Evolutionary conservation across 64 coral and sea anemone species (phyloP).

Genomic region (Orbicella faveolata): DNA sequence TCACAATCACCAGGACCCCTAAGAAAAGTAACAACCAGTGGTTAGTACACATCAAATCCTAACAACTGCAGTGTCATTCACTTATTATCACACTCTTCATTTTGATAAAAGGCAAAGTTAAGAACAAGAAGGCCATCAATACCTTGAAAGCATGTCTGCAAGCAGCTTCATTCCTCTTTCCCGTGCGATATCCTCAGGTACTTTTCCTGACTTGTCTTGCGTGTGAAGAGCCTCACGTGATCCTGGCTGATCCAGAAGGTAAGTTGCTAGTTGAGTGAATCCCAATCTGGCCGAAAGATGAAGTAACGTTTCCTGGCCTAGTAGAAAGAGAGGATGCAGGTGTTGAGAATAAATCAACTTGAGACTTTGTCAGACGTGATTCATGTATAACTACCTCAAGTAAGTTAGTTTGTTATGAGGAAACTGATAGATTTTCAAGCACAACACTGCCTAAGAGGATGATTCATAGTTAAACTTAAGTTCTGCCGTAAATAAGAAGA

Average conservation of each 20-base stretch:
- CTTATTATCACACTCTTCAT: neutral
- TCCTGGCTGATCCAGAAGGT: conserved; percentile 78
- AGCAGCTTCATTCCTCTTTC: conserved; percentile 71
- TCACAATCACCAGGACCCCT: conserved; percentile 67
- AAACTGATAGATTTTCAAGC: no score
- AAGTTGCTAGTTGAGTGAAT: conserved; percentile 79
- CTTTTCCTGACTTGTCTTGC: conserved; percentile 70
- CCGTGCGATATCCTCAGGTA: conserved; percentile 68
- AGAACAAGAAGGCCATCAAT: neutral
- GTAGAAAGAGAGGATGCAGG: neutral
- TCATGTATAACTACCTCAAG: neutral
- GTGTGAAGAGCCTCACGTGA: conserved; percentile 60
- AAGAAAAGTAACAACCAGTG: neutral
- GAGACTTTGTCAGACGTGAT: neutral
- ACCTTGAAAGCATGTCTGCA: conserved; percentile 75
- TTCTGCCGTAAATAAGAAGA: no score
- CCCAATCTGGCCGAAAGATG: conserved; percentile 83
- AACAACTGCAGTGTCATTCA: neutral
- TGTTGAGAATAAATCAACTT: neutral
- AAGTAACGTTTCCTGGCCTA: conserved; percentile 86
- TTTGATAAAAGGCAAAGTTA: neutral
- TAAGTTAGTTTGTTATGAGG: no score
- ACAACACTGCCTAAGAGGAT: no score
- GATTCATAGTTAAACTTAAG: no score
- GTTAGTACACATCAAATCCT: neutral